Percentiles rank a stretch among this genome's conserved stretches.
Evolutionary conservation across 2,113 vertebrate genomes (phyloP).

Genomic region (Erinaceus europaeus): DNA sequence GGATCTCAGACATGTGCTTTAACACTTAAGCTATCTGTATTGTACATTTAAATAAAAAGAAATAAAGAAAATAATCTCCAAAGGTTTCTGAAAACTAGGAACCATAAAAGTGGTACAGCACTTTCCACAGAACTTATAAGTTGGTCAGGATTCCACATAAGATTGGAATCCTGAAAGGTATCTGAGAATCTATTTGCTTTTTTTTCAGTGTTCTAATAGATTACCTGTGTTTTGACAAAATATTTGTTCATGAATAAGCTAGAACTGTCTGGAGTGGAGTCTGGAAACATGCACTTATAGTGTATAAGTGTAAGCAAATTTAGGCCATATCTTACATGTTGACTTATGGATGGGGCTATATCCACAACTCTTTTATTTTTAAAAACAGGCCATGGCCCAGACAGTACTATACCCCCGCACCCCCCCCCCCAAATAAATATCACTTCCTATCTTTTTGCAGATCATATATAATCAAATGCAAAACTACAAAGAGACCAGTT

Average conservation of each 20-base stretch:
- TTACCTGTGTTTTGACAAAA: not conserved
- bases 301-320: not conserved
- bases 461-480: not conserved
- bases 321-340: not conserved
- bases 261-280: too few relatives aligned
- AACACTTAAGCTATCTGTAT: rapidly evolving
- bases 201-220: not conserved
- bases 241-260: rapidly evolving
- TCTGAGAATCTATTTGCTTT: not conserved
- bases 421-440: rapidly evolving
- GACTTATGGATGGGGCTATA: not conserved
- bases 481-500: rapidly evolving
- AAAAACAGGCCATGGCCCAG: not conserved
- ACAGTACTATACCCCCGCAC: too few relatives aligned
- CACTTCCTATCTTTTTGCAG: too few relatives aligned
- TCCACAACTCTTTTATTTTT: not conserved
- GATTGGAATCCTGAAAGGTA: not conserved
- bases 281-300: too few relatives aligned
- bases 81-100: not conserved
- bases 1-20: too few relatives aligned
- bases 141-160: not conserved
- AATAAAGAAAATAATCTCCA: not conserved
- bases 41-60: not conserved
- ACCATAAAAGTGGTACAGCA: rapidly evolving
- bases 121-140: not conserved